phyloP scores from a whole-genome alignment of 2,113 vertebrate species.

The Pithys albifrons region DNA sequence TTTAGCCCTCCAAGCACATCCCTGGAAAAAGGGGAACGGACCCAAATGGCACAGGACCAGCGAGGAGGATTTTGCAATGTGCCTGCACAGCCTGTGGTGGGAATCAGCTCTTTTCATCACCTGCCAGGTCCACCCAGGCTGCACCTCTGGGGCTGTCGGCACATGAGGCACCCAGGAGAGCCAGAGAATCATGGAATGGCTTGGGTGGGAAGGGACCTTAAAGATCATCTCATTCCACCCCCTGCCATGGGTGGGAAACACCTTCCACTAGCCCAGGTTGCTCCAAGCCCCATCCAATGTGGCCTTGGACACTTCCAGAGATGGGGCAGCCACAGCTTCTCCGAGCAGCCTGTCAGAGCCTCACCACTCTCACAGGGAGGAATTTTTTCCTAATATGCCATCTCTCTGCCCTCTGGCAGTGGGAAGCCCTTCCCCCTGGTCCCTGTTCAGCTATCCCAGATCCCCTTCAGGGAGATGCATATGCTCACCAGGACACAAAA shows the following conservation, averaged over 20 bases:
- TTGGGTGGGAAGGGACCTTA: neutral
- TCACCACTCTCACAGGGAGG: accelerated
- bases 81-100: neutral
- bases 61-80: neutral
- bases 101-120: neutral
- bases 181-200: accelerated
- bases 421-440: neutral
- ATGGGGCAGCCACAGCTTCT: neutral
- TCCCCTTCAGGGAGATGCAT: neutral
- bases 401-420: neutral
- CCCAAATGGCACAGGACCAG: neutral
- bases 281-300: neutral
- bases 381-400: neutral
- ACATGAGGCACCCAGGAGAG: neutral
- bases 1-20: neutral
- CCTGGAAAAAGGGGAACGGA: neutral
- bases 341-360: neutral
- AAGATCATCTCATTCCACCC: neutral
- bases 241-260: neutral
- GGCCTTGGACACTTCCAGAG: neutral
- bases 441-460: neutral
- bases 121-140: slow-evolving; percentile 17
- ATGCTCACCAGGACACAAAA: neutral
- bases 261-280: accelerated
- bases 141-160: neutral